phyloP scores from a whole-genome alignment of 2,888 invertebrate genomes.

The Ennomos fuscantarius region DNA sequence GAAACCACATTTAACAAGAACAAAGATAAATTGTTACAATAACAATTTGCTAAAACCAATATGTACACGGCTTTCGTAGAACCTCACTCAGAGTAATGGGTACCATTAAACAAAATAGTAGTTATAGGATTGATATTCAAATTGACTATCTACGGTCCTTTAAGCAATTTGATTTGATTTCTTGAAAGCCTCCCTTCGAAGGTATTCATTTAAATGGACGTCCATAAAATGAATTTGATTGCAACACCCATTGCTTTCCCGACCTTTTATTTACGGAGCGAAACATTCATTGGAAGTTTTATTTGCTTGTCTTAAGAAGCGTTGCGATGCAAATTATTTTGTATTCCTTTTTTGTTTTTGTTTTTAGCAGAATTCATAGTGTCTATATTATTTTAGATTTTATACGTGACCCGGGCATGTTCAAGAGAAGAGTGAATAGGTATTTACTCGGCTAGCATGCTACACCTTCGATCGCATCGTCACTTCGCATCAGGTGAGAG shows the following conservation, averaged over 20 bases:
- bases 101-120: constrained; percentile 16
- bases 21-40: too few relatives aligned
- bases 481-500: too few relatives aligned
- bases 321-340: not conserved
- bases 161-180: constrained; percentile 39
- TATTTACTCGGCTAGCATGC: too few relatives aligned
- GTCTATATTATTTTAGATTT: too few relatives aligned
- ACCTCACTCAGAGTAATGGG: not conserved
- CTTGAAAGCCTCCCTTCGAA: constrained; percentile 30
- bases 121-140: constrained; percentile 24
- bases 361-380: not conserved
- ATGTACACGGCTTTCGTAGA: too few relatives aligned
- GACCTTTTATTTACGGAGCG: constrained; percentile 19
- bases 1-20: too few relatives aligned
- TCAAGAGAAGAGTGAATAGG: too few relatives aligned
- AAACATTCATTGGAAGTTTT: constrained; percentile 3
- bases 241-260: constrained; percentile 31
- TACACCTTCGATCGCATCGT: too few relatives aligned
- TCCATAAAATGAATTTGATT: constrained; percentile 48
- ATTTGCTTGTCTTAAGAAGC: constrained; percentile 3
- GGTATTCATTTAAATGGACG: constrained; percentile 49
- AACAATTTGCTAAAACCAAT: too few relatives aligned
- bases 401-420: too few relatives aligned
- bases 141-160: constrained; percentile 27
- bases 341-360: not conserved